Evolutionary conservation across 2,113 vertebrate species (phyloP), one percentile per base, ranked within the genome.

Genomic region (Pseudolaguvia tuberculata): DNA sequence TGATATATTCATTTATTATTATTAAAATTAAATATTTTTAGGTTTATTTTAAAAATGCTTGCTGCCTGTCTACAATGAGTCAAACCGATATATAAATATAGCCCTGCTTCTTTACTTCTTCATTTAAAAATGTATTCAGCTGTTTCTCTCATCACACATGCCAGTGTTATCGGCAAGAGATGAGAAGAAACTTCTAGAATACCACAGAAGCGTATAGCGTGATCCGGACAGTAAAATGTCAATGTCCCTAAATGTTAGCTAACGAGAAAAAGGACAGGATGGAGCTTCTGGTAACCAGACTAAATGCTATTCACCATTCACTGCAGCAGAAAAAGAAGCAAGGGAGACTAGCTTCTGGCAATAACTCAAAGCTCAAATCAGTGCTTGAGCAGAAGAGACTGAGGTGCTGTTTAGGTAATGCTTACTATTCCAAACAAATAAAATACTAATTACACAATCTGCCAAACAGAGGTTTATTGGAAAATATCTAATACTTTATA

Each of bases 271-370:
- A 61, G 52, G 50, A 48, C 39, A 58, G n/a, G 50, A 57, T 8
- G 71, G 35, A 51, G 53, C 47, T 20, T 56, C 13, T 50, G 42
- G 21, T 59, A 67, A 48, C 56, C 59, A 68, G 58, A 63, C 76
- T 80, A 76, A 69, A 73, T 69, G 58, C 66, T 72, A 69, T n/a
- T n/a, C n/a, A 65, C 45, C 27, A 8, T 20, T 76, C 55, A 75
- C 45, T 83, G 78, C 84, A 76, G 82, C 48, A 76, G 74, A 71
- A 66, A 50, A 20, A 67, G 35, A 76, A 79, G 67, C 55, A 78
- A 59, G 59, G 69, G 57, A 77, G 68, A 70, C 56, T 52, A 63
- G 59, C 48, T 66, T 23, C 69, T 80, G 80, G 84, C 76, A 81
- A 25, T 35, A 15, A 20, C 62, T 75, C 76, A 81, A 72, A 29